Percentiles rank a stretch among this genome's conserved stretches.
Evolutionary conservation across 2,113 vertebrate species (phyloP).

Genomic region (Strix uralensis): DNA sequence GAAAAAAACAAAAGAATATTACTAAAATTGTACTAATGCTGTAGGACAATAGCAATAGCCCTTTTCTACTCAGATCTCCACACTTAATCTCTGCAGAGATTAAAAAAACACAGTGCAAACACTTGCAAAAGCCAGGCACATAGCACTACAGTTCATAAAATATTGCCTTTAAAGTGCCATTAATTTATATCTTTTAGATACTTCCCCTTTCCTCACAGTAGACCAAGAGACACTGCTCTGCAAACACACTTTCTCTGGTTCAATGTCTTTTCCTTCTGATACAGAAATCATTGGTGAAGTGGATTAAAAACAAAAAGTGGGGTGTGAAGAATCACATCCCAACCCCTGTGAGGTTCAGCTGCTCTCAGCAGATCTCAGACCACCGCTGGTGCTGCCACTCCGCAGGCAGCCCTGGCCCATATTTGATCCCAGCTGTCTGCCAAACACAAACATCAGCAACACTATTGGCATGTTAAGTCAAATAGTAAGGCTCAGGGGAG

Average conservation of each 20-base stretch:
- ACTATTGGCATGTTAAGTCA: neutral
- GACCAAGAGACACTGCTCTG: neutral
- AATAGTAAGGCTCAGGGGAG: neutral
- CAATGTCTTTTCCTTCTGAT: neutral
- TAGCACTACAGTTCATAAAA: neutral
- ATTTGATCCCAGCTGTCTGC: neutral
- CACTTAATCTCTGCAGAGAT: neutral
- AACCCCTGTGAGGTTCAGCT: neutral
- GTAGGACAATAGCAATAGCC: neutral
- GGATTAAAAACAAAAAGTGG: neutral
- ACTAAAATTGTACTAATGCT: neutral
- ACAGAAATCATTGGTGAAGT: neutral
- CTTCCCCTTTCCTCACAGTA: neutral
- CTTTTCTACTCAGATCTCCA: neutral
- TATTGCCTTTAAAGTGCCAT: neutral
- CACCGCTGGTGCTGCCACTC: neutral
- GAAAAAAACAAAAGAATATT: neutral
- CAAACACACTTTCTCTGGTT: neutral
- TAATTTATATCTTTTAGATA: neutral
- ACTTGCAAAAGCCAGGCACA: neutral
- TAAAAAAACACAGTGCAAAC: neutral
- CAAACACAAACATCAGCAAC: neutral
- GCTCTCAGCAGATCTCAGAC: neutral
- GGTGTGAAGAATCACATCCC: neutral
- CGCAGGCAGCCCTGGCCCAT: neutral